phyloP scores from a whole-genome alignment of 2,888 invertebrate species.

The Lamproptera curius region DNA sequence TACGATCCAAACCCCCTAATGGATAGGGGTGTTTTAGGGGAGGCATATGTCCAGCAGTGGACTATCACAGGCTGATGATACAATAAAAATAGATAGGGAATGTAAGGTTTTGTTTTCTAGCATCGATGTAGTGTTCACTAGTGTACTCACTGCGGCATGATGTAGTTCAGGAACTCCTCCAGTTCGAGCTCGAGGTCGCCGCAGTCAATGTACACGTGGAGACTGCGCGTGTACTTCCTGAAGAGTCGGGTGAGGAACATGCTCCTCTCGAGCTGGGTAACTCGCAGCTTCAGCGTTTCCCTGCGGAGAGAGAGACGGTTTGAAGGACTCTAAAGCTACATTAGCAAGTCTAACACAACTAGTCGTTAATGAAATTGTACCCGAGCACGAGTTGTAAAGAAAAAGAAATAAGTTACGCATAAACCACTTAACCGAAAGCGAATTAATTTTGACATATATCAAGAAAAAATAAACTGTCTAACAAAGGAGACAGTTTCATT shows the following conservation, averaged over 20 bases:
- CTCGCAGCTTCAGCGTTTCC: slow-evolving; percentile 46
- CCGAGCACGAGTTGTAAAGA: too few species aligned
- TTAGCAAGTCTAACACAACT: too few species aligned
- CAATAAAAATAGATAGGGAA: neutral
- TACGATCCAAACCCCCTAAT: too few species aligned
- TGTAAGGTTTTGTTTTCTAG: neutral
- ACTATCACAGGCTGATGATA: too few species aligned
- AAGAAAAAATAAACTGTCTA: too few species aligned
- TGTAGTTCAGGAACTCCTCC: slow-evolving; percentile 48
- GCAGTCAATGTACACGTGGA: slow-evolving; percentile 53
- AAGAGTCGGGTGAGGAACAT: slow-evolving; percentile 53
- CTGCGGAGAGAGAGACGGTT: slow-evolving; percentile 40
- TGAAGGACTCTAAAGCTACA: too few species aligned
- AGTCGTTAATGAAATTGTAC: too few species aligned
- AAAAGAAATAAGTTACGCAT: too few species aligned
- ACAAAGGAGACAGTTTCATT: too few species aligned
- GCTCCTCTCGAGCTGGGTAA: slow-evolving; percentile 48
- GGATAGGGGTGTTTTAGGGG: neutral
- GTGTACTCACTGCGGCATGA: slow-evolving; percentile 56
- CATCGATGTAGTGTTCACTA: neutral
- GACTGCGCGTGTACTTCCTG: slow-evolving; percentile 42
- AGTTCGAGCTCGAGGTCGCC: slow-evolving; percentile 45
- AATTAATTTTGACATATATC: too few species aligned
- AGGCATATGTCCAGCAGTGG: too few species aligned
- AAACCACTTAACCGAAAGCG: too few species aligned